Evolutionary conservation across 2,888 invertebrate species (phyloP).

Genomic region (Andrena chrysosceles): DNA sequence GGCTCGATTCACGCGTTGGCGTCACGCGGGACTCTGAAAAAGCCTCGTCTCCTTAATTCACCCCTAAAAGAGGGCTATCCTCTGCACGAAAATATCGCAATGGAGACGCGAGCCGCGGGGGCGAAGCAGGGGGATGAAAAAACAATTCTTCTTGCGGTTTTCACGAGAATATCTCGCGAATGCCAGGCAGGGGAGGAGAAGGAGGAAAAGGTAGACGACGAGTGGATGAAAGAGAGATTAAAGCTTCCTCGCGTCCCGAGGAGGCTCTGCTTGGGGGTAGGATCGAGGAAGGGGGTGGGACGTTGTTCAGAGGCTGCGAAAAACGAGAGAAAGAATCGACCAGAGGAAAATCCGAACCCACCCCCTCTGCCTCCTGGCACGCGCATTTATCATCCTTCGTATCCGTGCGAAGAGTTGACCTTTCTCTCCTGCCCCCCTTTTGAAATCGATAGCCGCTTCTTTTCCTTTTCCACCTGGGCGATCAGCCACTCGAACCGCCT

Average conservation of each 20-base stretch:
- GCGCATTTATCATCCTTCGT: conserved; percentile 52
- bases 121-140: not conserved
- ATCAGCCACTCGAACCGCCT: conserved; percentile 32
- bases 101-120: not conserved
- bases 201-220: not conserved
- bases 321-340: conserved; percentile 11
- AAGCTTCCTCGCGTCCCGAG: not conserved
- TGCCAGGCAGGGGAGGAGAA: not conserved
- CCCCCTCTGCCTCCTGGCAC: conserved; percentile 29
- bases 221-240: conserved; percentile 22
- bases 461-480: conserved; percentile 50
- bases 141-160: conserved; percentile 1
- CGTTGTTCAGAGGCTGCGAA: not conserved
- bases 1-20: not conserved
- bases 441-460: conserved; percentile 58
- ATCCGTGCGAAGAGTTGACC: conserved; percentile 57
- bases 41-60: not conserved
- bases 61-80: not conserved
- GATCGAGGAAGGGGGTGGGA: not conserved
- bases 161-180: not conserved
- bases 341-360: conserved; percentile 39
- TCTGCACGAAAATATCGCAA: not conserved
- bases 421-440: conserved; percentile 48
- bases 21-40: not conserved
- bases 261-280: not conserved